Conservation (phyloP, 2,888 invertebrate genomes). For the Cyrtodaria siliqua region DNA sequence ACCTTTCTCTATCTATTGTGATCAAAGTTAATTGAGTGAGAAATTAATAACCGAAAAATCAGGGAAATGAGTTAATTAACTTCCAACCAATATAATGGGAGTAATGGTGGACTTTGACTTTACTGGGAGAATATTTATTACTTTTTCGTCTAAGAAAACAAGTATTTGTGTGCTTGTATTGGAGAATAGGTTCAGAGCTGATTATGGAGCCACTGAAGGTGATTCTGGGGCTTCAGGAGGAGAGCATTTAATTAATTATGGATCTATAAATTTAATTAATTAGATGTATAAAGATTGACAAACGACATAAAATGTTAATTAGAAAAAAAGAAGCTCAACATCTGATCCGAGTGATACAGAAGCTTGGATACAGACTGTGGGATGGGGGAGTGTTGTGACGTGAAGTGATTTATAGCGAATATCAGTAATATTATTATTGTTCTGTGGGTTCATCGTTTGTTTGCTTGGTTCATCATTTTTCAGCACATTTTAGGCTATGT, state of each 20-base stretch:
- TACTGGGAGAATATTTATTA: constrained; percentile 43
- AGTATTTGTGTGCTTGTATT: constrained; percentile 51
- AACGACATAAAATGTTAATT: constrained; percentile 53
- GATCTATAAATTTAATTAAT: constrained; percentile 38
- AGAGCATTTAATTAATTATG: background rate
- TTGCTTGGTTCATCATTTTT: no score
- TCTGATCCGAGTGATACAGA: no score
- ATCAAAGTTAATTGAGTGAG: constrained; percentile 63
- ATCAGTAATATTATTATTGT: no score
- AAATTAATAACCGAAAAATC: constrained; percentile 64
- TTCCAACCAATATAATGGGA: constrained; percentile 34
- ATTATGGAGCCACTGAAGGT: constrained; percentile 24
- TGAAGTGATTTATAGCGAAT: no score
- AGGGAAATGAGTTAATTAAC: constrained; percentile 61
- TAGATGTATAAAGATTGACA: constrained; percentile 41
- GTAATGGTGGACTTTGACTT: constrained; percentile 22
- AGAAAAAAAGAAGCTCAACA: background rate
- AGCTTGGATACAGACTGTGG: no score
- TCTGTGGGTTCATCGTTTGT: no score
- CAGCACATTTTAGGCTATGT: no score
- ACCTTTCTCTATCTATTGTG: constrained; percentile 28
- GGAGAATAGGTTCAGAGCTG: constrained; percentile 16
- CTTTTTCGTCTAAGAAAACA: constrained; percentile 47
- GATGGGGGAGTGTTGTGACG: no score
- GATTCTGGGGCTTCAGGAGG: constrained; percentile 10